Percentiles rank a stretch among this genome's conserved stretches.
Conservation (phyloP, 23 tunicate genomes). For the Ciona savignyi region DNA sequence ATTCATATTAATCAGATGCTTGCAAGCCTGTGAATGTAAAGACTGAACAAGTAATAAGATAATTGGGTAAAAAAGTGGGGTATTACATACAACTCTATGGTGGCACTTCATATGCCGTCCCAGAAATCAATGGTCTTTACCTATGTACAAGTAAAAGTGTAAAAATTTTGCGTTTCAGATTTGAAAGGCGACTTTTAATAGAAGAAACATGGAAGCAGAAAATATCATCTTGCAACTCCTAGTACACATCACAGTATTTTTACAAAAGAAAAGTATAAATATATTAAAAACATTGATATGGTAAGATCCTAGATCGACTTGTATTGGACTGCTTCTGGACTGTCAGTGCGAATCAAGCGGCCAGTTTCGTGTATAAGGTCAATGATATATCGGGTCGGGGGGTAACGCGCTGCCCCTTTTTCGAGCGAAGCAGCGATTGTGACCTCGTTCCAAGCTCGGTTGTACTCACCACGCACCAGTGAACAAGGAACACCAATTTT, state of each 20-base stretch:
- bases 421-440: conserved; percentile 53
- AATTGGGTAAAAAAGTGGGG: too few relatives aligned
- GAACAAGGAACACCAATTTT: conserved; percentile 82
- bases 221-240: not conserved
- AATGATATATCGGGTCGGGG: conserved; percentile 67
- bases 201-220: not conserved
- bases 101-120: too few relatives aligned
- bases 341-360: conserved; percentile 38
- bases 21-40: too few relatives aligned
- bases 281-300: too few relatives aligned
- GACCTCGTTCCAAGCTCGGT: conserved; percentile 91
- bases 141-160: not conserved
- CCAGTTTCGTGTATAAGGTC: conserved; percentile 76
- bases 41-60: too few relatives aligned
- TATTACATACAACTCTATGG: too few relatives aligned
- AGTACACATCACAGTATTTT: conserved; percentile 4
- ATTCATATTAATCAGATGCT: too few relatives aligned
- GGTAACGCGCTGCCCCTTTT: conserved; percentile 50
- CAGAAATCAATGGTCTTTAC: too few relatives aligned
- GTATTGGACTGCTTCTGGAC: conserved; percentile 82
- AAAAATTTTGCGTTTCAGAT: not conserved
- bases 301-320: conserved; percentile 62
- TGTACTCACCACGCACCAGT: conserved; percentile 67
- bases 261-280: not conserved
- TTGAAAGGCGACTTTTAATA: conserved; percentile 1